Base-by-base conservation (phyloP, 2,113 vertebrate species). In the Ascaphus truei region DNA sequence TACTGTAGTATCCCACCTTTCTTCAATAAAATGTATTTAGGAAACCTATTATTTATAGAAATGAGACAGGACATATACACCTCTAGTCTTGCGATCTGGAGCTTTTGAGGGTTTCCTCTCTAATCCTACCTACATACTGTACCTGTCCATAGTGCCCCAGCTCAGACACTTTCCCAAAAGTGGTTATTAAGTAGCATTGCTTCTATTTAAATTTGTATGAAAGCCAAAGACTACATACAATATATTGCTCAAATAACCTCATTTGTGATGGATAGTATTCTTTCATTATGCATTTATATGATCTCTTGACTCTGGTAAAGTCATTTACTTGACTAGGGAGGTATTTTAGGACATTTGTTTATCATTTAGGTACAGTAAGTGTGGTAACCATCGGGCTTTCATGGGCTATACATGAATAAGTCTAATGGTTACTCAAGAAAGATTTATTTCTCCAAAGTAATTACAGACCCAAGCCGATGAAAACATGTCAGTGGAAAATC, bases 401-500 rank as follows among this genome's bases (percentile, higher is more conserved):
- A 66, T 78, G 75, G 57, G 67, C 73, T 75, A 75, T 76, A 79
- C 20, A 29, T 55, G 65, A 72, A 72, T 79, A 72, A 80, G 60
- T 31, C 72, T 52, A 71, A 74, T 48, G 62, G 78, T 78, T 77
- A 66, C 75, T 74, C 56, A 68, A 71, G 68, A 75, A 77, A 76
- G 79, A 85, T 81, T 82, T 82, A 77, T 81, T 80, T 80, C 59
- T 45, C 68, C 36, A 55, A 74, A 0, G 3, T 60, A 76, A 65
- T 77, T 75, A 60, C 68, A 68, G 59, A 59, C 7, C 56, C 31
- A 73, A 57, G 16, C 18, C 52, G 51, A 10, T 47, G 41, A 69
- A 78, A 81, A 63, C 68, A 79, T 72, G 59, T 29, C 75, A 81
- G 79, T 75, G 73, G 78, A 79, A 86, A 81, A 72, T 77, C 74